Evolutionary conservation across 1,140 invertebrate genomes (phyloP).

Genomic region (Propsilocerus akamusi): DNA sequence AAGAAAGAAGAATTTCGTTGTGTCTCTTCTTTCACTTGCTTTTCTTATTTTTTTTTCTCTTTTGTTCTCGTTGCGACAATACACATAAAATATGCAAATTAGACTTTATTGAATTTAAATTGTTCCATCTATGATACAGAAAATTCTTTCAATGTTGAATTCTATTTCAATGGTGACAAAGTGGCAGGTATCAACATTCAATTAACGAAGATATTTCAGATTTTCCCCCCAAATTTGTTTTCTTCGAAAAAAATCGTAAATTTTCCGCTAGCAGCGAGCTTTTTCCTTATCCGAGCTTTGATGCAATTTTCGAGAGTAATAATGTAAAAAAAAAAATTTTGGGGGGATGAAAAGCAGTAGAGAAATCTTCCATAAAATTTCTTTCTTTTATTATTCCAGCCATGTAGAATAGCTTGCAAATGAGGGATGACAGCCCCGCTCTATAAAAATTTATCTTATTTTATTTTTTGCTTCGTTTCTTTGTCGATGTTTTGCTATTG

Average conservation of each 20-base stretch:
- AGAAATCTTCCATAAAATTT: not conserved
- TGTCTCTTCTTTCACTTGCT: too few relatives aligned
- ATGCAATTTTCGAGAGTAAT: too few relatives aligned
- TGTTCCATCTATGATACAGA: not conserved
- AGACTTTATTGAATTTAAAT: slow-evolving; percentile 2
- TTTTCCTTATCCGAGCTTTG: too few relatives aligned
- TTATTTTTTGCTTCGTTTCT: not conserved
- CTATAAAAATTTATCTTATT: not conserved
- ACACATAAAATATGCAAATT: slow-evolving; percentile 3
- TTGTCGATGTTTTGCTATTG: not conserved
- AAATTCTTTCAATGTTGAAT: too few relatives aligned
- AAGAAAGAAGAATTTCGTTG: too few relatives aligned
- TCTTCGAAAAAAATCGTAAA: too few relatives aligned
- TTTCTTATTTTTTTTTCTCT: too few relatives aligned
- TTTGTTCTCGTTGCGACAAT: too few relatives aligned
- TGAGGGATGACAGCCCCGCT: not conserved
- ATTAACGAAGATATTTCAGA: slow-evolving; percentile 3
- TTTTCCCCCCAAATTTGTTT: too few relatives aligned
- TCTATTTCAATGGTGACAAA: too few relatives aligned
- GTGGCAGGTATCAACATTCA: slow-evolving; percentile 1
- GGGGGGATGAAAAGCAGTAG: not conserved
- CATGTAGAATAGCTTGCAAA: not conserved
- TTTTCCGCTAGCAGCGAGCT: too few relatives aligned
- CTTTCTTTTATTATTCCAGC: not conserved
- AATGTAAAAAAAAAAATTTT: not conserved